Evolutionary conservation across 1,140 invertebrate species (phyloP).

Genomic region (Tetranychus cinnabarinus): DNA sequence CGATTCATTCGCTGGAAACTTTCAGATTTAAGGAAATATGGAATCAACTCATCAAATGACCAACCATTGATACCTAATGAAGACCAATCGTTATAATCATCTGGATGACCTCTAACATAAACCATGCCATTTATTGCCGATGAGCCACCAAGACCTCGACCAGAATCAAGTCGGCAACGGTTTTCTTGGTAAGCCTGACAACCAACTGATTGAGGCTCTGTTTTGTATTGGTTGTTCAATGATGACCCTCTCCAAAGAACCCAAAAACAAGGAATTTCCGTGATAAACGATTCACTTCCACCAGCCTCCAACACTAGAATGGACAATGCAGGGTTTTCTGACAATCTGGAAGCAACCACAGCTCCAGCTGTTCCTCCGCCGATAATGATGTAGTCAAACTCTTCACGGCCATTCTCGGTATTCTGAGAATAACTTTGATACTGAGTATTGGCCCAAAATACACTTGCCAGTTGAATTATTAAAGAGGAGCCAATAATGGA

Average conservation of each 20-base stretch:
- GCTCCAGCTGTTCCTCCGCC: neutral
- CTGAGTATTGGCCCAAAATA: too few species aligned
- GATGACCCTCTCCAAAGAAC: neutral
- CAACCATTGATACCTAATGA: conserved; percentile 67
- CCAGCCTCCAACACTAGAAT: neutral
- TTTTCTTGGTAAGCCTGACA: conserved; percentile 29
- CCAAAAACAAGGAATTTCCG: neutral
- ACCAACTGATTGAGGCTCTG: neutral
- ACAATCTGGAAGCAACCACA: neutral
- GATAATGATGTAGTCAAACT: neutral
- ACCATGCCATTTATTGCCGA: conserved; percentile 83
- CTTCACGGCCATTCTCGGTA: neutral
- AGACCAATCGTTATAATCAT: conserved; percentile 83
- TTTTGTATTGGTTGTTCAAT: neutral
- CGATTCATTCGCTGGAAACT: conserved; percentile 18
- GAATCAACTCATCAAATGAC: conserved; percentile 57
- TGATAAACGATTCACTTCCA: neutral
- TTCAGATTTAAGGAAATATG: conserved; percentile 65
- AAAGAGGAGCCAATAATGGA: too few species aligned
- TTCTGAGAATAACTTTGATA: too few species aligned
- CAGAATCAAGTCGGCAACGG: conserved; percentile 25
- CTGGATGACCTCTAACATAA: conserved; percentile 70
- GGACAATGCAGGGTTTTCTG: neutral
- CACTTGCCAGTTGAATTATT: too few species aligned
- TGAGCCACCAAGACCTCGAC: conserved; percentile 33